Conservation (phyloP, 2,888 invertebrate genomes). For the Helleia helle region DNA sequence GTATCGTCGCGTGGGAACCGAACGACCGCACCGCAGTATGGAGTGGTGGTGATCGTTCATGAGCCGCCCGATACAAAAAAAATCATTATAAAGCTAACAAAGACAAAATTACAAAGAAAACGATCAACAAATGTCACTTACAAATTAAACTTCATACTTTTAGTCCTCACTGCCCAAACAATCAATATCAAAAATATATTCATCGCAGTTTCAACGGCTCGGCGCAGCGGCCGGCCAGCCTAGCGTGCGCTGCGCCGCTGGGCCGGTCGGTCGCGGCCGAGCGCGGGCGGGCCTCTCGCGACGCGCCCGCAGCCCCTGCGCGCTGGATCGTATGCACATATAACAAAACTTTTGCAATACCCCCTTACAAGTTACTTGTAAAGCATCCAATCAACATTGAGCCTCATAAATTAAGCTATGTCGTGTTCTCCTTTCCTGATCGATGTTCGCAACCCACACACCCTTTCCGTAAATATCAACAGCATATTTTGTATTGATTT, state of each 20-base stretch:
- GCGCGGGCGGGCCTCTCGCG: slow-evolving; percentile 2
- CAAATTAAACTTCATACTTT: slow-evolving; percentile 66
- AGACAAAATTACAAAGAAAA: slow-evolving; percentile 70
- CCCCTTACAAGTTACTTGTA: slow-evolving; percentile 28
- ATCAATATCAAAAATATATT: slow-evolving; percentile 50
- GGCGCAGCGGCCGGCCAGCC: slow-evolving; percentile 1
- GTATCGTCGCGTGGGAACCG: slow-evolving; percentile 21
- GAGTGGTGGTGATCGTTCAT: slow-evolving; percentile 17
- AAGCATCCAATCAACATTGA: slow-evolving; percentile 45
- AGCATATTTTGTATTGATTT: slow-evolving; percentile 41
- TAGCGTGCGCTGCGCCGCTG: neutral
- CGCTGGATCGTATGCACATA: slow-evolving; percentile 10
- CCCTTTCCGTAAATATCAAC: slow-evolving; percentile 42
- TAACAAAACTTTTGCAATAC: slow-evolving; percentile 33
- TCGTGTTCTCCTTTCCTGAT: slow-evolving; percentile 41
- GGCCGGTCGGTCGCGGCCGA: neutral
- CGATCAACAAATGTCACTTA: slow-evolving; percentile 71
- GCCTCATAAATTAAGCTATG: slow-evolving; percentile 57
- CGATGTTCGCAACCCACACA: slow-evolving; percentile 44
- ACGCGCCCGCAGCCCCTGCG: slow-evolving; percentile 17
- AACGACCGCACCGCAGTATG: slow-evolving; percentile 22
- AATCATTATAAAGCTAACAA: slow-evolving; percentile 69
- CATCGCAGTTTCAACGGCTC: slow-evolving; percentile 15
- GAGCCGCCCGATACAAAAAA: slow-evolving; percentile 40
- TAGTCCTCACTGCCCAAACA: slow-evolving; percentile 57